Conservation (phyloP, 2,797 vertebrate species). For the Dromococcyx pavoninus region DNA sequence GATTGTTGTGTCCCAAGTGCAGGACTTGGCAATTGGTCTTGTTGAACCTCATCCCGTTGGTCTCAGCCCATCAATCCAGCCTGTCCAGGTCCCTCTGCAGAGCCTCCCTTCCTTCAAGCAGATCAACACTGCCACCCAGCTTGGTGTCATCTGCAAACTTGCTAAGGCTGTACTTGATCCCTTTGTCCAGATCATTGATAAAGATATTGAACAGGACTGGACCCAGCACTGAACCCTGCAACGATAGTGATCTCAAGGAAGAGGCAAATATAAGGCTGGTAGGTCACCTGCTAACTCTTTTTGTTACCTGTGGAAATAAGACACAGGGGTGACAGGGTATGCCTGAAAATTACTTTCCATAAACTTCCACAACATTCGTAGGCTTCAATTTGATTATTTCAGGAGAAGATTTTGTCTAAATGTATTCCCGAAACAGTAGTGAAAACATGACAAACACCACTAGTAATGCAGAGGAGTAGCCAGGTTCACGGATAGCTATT, state of each 20-base stretch:
- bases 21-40: no score
- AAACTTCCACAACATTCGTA: not conserved
- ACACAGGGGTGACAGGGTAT: not conserved
- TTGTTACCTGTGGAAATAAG: not conserved
- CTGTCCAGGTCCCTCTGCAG: no score
- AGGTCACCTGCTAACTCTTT: not conserved
- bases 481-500: not conserved
- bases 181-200: no score
- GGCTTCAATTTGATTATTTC: not conserved
- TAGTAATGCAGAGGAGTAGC: slow-evolving; percentile 10
- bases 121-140: no score
- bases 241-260: not conserved
- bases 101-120: no score
- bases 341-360: not conserved
- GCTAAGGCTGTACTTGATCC: no score
- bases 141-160: no score
- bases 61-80: no score
- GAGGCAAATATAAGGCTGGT: not conserved
- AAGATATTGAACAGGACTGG: no score
- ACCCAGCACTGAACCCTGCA: no score
- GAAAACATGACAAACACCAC: not conserved
- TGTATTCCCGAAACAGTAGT: not conserved
- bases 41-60: no score
- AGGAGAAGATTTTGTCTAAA: not conserved
- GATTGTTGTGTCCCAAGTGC: no score